These are phyloP conservation scores for Syritta pipiens DNA, from an alignment of 2,888 invertebrate species.

Conservation along the genomic window DNA sequence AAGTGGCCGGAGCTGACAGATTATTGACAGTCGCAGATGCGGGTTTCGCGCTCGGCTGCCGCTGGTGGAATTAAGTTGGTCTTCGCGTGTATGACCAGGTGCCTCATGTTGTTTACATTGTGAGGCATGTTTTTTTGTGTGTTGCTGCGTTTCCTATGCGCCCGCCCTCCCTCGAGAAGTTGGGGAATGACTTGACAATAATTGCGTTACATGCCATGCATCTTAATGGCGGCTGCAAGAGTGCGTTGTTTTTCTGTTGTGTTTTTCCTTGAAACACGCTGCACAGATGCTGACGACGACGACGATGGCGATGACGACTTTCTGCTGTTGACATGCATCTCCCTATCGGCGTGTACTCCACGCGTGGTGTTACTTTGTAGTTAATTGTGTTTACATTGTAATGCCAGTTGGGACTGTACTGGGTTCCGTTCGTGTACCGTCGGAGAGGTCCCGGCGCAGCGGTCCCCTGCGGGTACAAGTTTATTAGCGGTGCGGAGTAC, in stretches of 20 bases:
- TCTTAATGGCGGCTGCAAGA: slow-evolving; percentile 16
- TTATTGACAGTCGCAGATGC: slow-evolving; percentile 68
- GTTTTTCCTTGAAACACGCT: slow-evolving; percentile 35
- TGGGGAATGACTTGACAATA: slow-evolving; percentile 41
- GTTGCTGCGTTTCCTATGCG: neutral
- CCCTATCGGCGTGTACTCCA: neutral
- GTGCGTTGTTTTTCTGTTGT: neutral
- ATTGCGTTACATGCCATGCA: slow-evolving; percentile 49
- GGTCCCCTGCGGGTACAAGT: slow-evolving; percentile 7
- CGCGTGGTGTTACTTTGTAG: slow-evolving; percentile 43
- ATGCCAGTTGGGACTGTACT: slow-evolving; percentile 27
- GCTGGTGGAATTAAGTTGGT: slow-evolving; percentile 36
- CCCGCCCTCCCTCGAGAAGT: neutral
- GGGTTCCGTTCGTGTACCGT: too few species aligned
- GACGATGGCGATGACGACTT: slow-evolving; percentile 1
- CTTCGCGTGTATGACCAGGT: slow-evolving; percentile 50
- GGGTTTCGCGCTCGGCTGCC: slow-evolving; percentile 25
- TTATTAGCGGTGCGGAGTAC: too few species aligned
- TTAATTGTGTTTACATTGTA: slow-evolving; percentile 58
- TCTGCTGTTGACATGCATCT: slow-evolving; percentile 1
- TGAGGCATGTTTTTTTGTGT: slow-evolving; percentile 33
- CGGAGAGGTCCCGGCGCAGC: too few species aligned
- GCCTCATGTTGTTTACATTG: slow-evolving; percentile 56
- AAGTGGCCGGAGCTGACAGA: slow-evolving; percentile 67
- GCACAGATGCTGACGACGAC: slow-evolving; percentile 3